These are phyloP conservation scores for Reinhardtius hippoglossoides DNA, from an alignment of 2,113 vertebrate species.

Conservation along the genomic window DNA sequence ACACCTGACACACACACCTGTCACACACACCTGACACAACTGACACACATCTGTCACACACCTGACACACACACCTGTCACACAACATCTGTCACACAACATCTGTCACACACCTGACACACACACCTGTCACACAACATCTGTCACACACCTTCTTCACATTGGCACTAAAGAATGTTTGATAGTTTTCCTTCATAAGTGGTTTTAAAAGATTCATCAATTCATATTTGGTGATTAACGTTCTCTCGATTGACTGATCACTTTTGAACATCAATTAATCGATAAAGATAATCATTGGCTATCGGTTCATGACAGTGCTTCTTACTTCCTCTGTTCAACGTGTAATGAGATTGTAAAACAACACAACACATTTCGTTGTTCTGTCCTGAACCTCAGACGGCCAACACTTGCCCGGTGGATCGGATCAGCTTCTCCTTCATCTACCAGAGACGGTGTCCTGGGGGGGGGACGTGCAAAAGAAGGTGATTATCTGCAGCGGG, in stretches of 20 bases:
- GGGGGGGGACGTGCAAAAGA: conserved; percentile 50
- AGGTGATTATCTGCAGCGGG: conserved; percentile 31
- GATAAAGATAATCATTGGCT: too few species aligned
- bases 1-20: too few species aligned
- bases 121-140: too few species aligned
- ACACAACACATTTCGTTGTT: background rate
- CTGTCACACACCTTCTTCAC: too few species aligned
- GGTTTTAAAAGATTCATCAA: background rate
- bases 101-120: too few species aligned
- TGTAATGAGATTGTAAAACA: background rate
- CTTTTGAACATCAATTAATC: background rate
- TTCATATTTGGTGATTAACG: background rate
- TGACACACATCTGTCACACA: too few species aligned
- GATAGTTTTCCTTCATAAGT: background rate
- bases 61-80: too few species aligned
- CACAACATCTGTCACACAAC: accelerated
- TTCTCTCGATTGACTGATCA: background rate
- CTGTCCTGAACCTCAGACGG: conserved; percentile 39
- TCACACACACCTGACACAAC: too few species aligned
- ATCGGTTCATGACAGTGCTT: too few species aligned
- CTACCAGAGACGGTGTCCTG: conserved; percentile 41
- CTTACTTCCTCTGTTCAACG: too few species aligned
- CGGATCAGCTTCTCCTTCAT: conserved; percentile 59
- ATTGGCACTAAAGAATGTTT: too few species aligned
- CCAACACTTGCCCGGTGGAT: conserved; percentile 70